Percentiles rank a stretch among this genome's conserved stretches.
Conservation (phyloP, 2,888 invertebrate species). For the Antitype chi region DNA sequence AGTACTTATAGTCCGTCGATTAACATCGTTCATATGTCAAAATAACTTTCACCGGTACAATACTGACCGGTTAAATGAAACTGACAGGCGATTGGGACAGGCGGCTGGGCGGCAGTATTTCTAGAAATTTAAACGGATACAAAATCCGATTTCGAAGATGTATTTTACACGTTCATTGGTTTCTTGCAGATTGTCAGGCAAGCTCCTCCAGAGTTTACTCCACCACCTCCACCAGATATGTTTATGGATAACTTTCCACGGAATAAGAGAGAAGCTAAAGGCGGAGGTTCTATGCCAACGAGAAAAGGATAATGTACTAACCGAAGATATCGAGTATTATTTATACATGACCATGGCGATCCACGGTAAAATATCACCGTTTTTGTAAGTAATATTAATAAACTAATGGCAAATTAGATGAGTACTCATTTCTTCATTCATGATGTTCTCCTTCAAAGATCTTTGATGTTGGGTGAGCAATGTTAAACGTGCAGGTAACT, state of each 20-base stretch:
- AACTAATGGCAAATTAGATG: constrained; percentile 44
- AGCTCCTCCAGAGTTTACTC: constrained; percentile 60
- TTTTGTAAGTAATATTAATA: constrained; percentile 30
- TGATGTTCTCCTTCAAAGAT: not conserved
- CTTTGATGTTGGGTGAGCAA: not conserved
- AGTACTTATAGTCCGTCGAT: too few relatives aligned
- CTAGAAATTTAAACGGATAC: not conserved
- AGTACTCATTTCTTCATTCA: constrained; percentile 17
- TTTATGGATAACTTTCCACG: constrained; percentile 58
- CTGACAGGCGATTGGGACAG: not conserved
- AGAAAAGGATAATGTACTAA: constrained; percentile 78
- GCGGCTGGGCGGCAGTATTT: not conserved
- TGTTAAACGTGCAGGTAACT: not conserved
- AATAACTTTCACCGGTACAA: not conserved
- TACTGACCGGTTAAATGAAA: not conserved
- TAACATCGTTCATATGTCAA: too few relatives aligned
- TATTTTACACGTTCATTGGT: constrained; percentile 5
- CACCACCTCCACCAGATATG: constrained; percentile 63
- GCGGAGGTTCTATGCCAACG: constrained; percentile 85
- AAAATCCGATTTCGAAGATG: not conserved
- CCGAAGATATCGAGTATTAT: not conserved
- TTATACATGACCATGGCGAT: constrained; percentile 37
- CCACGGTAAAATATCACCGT: not conserved
- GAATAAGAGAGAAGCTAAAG: constrained; percentile 81
- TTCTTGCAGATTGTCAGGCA: constrained; percentile 78